A percentile compares a stretch with the other conserved stretches of the same genome.
Conservation (phyloP, 2,888 invertebrate genomes). For the Salticus scenicus region DNA sequence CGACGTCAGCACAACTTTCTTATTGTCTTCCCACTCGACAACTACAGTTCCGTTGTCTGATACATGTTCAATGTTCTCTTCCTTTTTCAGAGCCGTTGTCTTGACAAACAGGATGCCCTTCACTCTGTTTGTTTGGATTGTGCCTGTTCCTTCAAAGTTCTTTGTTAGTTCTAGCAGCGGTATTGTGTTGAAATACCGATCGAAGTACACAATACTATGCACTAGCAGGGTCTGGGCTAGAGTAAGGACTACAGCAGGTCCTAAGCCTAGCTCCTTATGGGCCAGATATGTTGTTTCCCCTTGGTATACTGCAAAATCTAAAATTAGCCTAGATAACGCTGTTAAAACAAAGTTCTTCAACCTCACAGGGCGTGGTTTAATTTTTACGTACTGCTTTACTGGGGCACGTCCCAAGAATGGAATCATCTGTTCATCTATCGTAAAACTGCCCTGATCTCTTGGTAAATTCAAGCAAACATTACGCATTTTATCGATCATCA, state of each 20-base stretch:
- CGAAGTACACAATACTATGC: constrained; percentile 8
- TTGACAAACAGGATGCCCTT: background rate
- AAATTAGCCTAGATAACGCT: too few relatives aligned
- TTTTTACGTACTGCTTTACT: too few relatives aligned
- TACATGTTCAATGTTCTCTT: background rate
- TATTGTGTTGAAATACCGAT: constrained; percentile 7
- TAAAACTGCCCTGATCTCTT: too few relatives aligned
- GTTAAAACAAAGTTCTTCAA: too few relatives aligned
- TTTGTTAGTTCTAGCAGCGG: background rate
- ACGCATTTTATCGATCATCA: too few relatives aligned
- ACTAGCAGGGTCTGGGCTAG: background rate
- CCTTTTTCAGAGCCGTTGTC: background rate
- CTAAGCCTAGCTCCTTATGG: constrained; percentile 1
- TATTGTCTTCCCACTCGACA: constrained; percentile 18
- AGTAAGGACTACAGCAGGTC: constrained; percentile 1
- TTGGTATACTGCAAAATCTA: constrained; percentile 15
- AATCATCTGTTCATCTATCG: too few relatives aligned
- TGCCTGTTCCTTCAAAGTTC: background rate
- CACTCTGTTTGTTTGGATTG: background rate
- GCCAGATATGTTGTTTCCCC: background rate
- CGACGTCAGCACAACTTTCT: constrained; percentile 4
- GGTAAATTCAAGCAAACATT: too few relatives aligned
- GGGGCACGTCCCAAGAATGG: too few relatives aligned
- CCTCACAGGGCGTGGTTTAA: too few relatives aligned
- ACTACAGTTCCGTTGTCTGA: background rate